Conservation (phyloP, 2,797 vertebrate genomes). For the Brachymystax lenok region DNA sequence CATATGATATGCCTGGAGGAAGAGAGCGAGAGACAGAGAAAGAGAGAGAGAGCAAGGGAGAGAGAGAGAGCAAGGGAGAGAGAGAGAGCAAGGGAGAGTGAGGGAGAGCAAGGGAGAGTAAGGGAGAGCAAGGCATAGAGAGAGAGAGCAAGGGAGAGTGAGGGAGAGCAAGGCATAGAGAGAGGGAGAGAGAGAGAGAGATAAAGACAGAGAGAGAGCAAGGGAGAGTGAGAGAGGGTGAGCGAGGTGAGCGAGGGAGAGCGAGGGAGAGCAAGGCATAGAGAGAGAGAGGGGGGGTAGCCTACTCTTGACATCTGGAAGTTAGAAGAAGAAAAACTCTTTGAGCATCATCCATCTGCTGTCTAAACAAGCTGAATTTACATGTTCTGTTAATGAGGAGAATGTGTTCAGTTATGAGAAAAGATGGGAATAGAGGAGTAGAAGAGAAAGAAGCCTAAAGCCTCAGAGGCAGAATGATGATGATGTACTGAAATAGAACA, state of each 20-base stretch:
- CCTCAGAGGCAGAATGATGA: constrained; percentile 24
- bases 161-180: no score
- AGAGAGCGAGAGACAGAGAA: not conserved
- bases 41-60: not conserved
- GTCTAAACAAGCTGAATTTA: constrained; percentile 43
- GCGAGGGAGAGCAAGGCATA: no score
- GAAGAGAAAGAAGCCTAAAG: constrained; percentile 21
- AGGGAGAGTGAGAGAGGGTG: no score
- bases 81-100: not conserved
- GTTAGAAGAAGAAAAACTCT: not conserved
- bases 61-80: no score
- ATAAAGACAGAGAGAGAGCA: not conserved
- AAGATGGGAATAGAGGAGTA: not conserved
- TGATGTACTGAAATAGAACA: constrained; percentile 22
- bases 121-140: no score
- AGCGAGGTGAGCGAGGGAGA: no score
- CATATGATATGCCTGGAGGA: not conserved
- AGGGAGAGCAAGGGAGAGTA: no score
- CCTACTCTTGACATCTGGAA: constrained; percentile 36
- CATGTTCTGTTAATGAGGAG: constrained; percentile 45
- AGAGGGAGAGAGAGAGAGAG: not conserved
- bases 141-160: not conserved
- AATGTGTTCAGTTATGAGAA: constrained; percentile 11
- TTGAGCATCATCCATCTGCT: constrained; percentile 6
- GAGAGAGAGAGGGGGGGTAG: not conserved